Base-by-base conservation (phyloP, 2,113 vertebrate genomes). In the Zootoca vivipara region DNA sequence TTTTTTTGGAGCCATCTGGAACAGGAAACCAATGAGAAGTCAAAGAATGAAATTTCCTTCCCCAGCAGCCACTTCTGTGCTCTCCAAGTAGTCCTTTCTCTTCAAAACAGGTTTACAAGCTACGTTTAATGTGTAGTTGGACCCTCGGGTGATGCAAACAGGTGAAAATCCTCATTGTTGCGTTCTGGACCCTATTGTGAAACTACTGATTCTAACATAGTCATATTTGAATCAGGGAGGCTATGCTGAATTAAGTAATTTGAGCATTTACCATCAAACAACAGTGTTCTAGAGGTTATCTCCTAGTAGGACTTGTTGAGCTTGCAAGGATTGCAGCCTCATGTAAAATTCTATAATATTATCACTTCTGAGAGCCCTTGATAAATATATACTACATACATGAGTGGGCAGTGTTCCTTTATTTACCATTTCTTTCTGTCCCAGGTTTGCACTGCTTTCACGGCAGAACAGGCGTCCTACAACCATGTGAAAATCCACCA, bases 401-500 rank as follows among this genome's bases (percentile, higher is more conserved):
- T 26, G 64, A 1, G 24, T 2, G 15, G 24, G 72, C n/a, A 75
- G 12, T 35, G 5, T 62, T 24, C 12, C 18, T 73, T 78, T 82
- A 87, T 64, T 83, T n/a, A n/a, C 42, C 3, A 42, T 81, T 87
- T 81, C 82, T 80, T 91, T 89, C 58, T 77, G 35, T 77, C 78
- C 30, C 93, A 99, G 99, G 95, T 99, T 33, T 99, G 98, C 35
- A 97, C 98, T 0, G 96, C 97, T 0, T 98, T 99, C 96, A 97
- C 98, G 0, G 97, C 97, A 0, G 96, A 95, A 9, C 96, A 95
- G 0, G 98, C 95, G 0, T 95, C 95, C 24, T 95, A 97, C 1
- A 98, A 97, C 18, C 99, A 99, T 0, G 96, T 99, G 28, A 99
- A 98, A 95, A 90, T 99, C 85, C 99, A 99, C 91, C 99, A 99